Base-by-base conservation (phyloP, 1,140 invertebrate species). In the Zaprionus tsacasi region DNA sequence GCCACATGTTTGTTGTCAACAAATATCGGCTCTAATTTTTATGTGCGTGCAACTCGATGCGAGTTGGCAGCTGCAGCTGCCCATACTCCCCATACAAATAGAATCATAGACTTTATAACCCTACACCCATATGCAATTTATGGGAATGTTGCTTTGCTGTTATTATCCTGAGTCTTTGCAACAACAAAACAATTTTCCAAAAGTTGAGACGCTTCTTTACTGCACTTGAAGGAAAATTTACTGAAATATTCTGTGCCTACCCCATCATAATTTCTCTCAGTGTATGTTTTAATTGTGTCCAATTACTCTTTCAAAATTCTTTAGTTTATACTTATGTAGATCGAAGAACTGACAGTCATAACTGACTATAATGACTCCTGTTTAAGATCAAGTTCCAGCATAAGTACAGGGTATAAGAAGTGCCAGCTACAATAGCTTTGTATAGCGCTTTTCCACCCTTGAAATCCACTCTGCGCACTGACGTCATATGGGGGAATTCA, bases 1-100 rank as follows among this genome's bases (percentile, higher is more conserved):
- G 63, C 69, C 72, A 63, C 76, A 86, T 87, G 82, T 87, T 87
- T 82, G 76, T 79, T 86, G 82, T 82, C 82, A 79, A 87, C 82
- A 87, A 79, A 86, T 79, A 82, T 87, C 72, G 76, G 56, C 57
- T 82, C 76, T 79, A 82, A 79, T 86, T 79, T 82, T 78, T 63
- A 66, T 71, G 58, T 77, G 79, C 76, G 76, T 88, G 83, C 76
- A 56, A 73, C 65, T 56, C 40, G 52, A 27, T 48, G 43, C 25
- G 59, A 65, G 59, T 72, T 76, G 67, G 66, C 82, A 86, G 82
- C 83, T 82, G 79, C 71, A 87, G 25, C 21, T 59, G 12, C 57
- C 57, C 43, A 12, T 0, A 60, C 43, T 54, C 50, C 56, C 38
- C 21, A 36, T 56, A 69, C 36, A 55, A 56, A 72, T 59, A 68